Evolutionary conservation across 2,797 vertebrate species (phyloP), one percentile per base, ranked within the genome.

Genomic region (Acanthiza pusilla): DNA sequence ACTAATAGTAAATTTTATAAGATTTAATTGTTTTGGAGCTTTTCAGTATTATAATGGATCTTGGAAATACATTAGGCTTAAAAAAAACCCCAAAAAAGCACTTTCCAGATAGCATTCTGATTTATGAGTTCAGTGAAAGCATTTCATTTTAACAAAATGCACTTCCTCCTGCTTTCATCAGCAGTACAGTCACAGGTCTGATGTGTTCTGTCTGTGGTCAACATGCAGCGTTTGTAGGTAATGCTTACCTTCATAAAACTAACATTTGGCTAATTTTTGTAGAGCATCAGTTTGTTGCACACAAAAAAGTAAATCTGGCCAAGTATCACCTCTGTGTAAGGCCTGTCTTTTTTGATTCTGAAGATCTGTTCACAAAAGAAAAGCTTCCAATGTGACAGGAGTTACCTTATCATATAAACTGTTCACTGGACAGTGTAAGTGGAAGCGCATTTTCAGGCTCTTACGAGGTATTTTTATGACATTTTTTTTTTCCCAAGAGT

Each of bases 371-470:
- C 0, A 0, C 40, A 38, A 66, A 85, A 74, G 50, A 57, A 36
- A 70, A 29, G 21, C 61, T 85, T 79, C 61, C 43, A 54, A 6
- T 4, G 1, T 34, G 51, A n/a, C 40, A 17, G 11, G 47, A 62
- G 36, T 66, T 85, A 76, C 77, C 45, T 36, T 71, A 17, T 20
- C 47, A 5, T 51, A n/a, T 67, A 32, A 79, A 82, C 54, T 92
- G 63, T 72, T 85, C 78, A 62, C 62, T 87, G 85, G 90, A 34
- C 85, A 76, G 70, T 84, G 8, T 70, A 90, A 95, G 21, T 91
- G 74, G 70, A 71, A 97, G 50, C n/a, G 70, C 60, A 73, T 91
- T 90, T 95, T 83, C 53, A 73, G 51, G 38, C 53, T 91, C 27
- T 75, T 93, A 53, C 0, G 3, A 75, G 60, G 32, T 75, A 55